A percentile compares a stretch with the other conserved stretches of the same genome.
These are phyloP conservation scores for Leptoclinus maculatus DNA, from an alignment of 2,797 vertebrate species.

Conservation along the genomic window DNA sequence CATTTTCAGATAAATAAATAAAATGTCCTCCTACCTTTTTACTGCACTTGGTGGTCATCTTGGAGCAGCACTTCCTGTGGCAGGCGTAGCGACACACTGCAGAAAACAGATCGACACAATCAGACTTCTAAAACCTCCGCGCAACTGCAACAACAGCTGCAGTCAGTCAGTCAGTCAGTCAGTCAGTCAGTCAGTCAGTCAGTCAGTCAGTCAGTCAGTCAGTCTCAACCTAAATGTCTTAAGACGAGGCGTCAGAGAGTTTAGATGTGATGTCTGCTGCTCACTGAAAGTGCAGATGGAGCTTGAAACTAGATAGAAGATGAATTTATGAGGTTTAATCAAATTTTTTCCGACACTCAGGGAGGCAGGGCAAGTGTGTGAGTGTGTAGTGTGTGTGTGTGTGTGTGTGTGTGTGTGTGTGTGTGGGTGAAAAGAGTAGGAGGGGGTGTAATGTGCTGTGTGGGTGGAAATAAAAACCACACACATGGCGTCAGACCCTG, in stretches of 20 bases:
- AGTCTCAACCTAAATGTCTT: not conserved
- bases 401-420: slow-evolving; percentile 25
- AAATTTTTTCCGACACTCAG: slow-evolving; percentile 45
- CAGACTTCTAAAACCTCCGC: slow-evolving; percentile 18
- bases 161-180: slow-evolving; percentile 14
- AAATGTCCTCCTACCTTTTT: slow-evolving; percentile 89
- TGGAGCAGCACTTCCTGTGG: slow-evolving; percentile 96
- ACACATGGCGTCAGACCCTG: slow-evolving; percentile 44
- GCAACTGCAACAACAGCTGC: not conserved
- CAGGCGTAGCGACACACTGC: slow-evolving; percentile 96
- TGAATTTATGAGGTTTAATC: slow-evolving; percentile 61
- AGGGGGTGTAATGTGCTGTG: slow-evolving; percentile 39
- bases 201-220: slow-evolving; percentile 12
- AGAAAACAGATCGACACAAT: slow-evolving; percentile 48
- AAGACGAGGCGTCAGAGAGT: not conserved
- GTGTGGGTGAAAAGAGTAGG: slow-evolving; percentile 13
- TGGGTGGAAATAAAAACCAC: slow-evolving; percentile 57
- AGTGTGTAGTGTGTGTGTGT: slow-evolving; percentile 16
- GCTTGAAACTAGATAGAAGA: slow-evolving; percentile 62
- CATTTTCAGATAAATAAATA: not conserved
- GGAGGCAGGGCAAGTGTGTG: slow-evolving; percentile 25
- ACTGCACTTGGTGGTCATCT: slow-evolving; percentile 91
- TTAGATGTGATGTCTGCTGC: not conserved
- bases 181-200: not conserved
- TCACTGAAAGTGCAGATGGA: slow-evolving; percentile 28